These are phyloP conservation scores for Nyctalus aviator DNA, from an alignment of 2,797 vertebrate species.

Conservation along the genomic window DNA sequence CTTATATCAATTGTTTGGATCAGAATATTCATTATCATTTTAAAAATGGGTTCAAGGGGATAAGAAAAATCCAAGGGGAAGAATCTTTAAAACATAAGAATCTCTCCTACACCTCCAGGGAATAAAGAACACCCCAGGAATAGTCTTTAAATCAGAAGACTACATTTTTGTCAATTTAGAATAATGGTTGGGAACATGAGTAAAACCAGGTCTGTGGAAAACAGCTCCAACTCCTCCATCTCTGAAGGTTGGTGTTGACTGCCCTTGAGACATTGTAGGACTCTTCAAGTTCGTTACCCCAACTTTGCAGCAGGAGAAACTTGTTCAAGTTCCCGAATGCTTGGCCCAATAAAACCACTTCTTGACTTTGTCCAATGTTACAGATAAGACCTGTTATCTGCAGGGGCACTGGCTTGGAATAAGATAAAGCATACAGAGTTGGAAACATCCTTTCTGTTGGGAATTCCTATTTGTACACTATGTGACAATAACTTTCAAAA, in stretches of 20 bases:
- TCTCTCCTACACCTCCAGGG: not conserved
- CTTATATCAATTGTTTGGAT: not conserved
- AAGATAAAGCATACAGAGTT: slow-evolving; percentile 31
- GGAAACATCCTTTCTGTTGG: not conserved
- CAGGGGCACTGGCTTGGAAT: slow-evolving; percentile 43
- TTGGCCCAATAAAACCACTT: slow-evolving; percentile 20
- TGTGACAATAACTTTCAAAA: not conserved
- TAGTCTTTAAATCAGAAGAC: not conserved
- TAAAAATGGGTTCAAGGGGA: not conserved
- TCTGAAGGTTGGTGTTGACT: not conserved
- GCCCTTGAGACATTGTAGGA: not conserved
- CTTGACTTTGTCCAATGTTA: slow-evolving; percentile 27
- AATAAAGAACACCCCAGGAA: not conserved
- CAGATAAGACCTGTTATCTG: slow-evolving; percentile 31
- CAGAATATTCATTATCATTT: slow-evolving; percentile 6
- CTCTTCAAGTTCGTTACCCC: not conserved
- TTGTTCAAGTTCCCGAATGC: not conserved
- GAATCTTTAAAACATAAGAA: not conserved
- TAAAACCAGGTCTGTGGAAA: not conserved
- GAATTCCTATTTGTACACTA: slow-evolving; percentile 46
- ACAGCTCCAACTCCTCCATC: not conserved
- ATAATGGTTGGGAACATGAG: not conserved
- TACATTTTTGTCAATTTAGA: slow-evolving; percentile 10
- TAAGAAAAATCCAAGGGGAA: not conserved
- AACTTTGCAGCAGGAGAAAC: not conserved